A percentile compares a stretch with the other conserved stretches of the same genome.
phyloP scores from a whole-genome alignment of 2,113 vertebrate genomes.

The Lontra canadensis region DNA sequence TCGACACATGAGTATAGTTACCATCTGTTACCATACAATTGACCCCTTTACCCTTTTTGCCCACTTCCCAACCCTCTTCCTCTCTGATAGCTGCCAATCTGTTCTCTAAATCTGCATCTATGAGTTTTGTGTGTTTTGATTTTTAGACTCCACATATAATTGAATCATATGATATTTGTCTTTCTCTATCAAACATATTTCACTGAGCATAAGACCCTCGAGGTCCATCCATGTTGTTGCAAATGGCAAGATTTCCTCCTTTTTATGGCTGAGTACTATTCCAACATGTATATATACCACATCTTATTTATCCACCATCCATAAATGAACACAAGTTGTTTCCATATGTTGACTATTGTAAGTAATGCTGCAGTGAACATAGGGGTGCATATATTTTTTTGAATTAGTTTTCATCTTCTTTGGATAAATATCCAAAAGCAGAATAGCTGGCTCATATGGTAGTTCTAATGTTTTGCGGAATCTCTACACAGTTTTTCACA shows the following conservation, averaged over 20 bases:
- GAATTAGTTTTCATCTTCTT: neutral
- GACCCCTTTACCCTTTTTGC: neutral
- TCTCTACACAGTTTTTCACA: neutral
- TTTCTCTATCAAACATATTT: neutral
- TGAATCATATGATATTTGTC: neutral
- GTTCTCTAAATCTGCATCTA: neutral
- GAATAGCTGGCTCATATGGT: neutral
- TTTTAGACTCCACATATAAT: neutral
- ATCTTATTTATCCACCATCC: neutral
- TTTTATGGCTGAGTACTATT: neutral
- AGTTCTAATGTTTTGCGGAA: neutral
- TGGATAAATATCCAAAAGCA: neutral
- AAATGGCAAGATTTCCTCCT: neutral
- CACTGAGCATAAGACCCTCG: neutral
- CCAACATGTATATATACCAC: neutral
- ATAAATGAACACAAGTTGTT: neutral
- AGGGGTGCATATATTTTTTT: neutral
- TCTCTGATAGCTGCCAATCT: neutral
- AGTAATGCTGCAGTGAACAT: neutral
- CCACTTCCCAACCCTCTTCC: neutral
- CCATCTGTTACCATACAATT: neutral
- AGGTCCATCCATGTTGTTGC: neutral
- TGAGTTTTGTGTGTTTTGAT: neutral
- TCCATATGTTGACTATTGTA: neutral
- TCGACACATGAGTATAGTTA: neutral